Evolutionary conservation across 2,888 invertebrate species (phyloP), one percentile per base, ranked within the genome.

Genomic region (Lepidochitona cinerea): DNA sequence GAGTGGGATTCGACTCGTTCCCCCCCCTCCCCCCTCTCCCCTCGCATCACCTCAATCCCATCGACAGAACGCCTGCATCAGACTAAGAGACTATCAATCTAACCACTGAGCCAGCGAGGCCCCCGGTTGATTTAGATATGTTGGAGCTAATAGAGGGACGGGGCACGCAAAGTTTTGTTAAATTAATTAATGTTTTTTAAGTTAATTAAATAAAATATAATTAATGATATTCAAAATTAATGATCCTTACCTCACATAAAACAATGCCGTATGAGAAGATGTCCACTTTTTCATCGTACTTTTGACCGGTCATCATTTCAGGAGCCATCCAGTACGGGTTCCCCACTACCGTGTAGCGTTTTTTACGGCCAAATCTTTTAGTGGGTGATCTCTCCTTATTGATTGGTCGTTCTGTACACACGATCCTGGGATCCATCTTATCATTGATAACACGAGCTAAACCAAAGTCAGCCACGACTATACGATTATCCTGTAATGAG

Each of bases 311-410:
- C 96, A 98, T 96, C 98, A 98, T 98, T 91, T 98, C 98, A 0
- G 98, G 98, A 0, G 98, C 98, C 98, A 98, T 98, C 97, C 97
- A 98, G 91, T 97, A 98, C 0, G 98, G 97, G 92, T 97, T 97
- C 0, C 98, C 98, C 0, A 98, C 98, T 36, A 98, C 97, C 0
- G 97, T 98, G 90, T 97, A 97, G 18, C 97, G 93, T 88, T 97
- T 97, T 82, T 96, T 93, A 0, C 96, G 92, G 83, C 95, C 94
- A 68, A 93, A 92, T 68, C 93, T 94, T 75, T 69, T 81, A 2
- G 70, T 68, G 5, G 76, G 70, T 26, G 75, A 71, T 1, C 53
- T 69, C n/a, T 14, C 37, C n/a, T 37, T 66, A 36, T 2, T 35
- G 66, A 9, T 23, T n/a, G 29, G 26, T 75, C 74, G 6, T 78